Base-by-base conservation (phyloP, 2,888 invertebrate species). In the Xiphydria camelus region DNA sequence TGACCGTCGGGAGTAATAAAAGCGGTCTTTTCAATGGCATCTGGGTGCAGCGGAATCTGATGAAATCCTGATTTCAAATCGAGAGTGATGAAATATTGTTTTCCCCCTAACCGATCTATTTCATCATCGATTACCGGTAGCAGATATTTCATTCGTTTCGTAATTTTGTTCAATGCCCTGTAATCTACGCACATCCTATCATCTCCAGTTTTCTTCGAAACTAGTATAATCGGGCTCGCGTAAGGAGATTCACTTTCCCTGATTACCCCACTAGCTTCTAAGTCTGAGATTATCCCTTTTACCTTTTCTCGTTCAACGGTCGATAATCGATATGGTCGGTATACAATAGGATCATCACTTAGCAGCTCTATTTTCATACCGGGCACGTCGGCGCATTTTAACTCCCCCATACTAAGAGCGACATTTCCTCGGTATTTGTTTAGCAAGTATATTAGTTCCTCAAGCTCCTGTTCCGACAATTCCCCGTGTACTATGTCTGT, bases 91-190 rank as follows among this genome's bases (percentile, higher is more conserved):
- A 62, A 73, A 41, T 41, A 51, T 19, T 47, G 38, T 12, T 59
- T 52, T 0, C 63, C 65, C 4, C 56, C 46, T 10, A 73, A 32
- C 7, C 55, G 39, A 21, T 66, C 64, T 4, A 70, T 14, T 38
- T 70, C 48, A 14, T 76, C 73, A 22, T 71, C 65, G 3, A 76
- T 65, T 12, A 59, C 59, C 2, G 72, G 66, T 49, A 72, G 55
- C 0, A 69, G 70, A 41, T 65, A 68, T 6, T 57, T 42, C 34
- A 68, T 62, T 2, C 61, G 61, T 3, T 64, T 50, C 0, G 69
- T 73, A 0, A 54, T 47, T 3, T 45, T 34, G 47, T 74, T 73
- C 2, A 73, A 25, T n/a, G 18, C 9, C 2, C 67, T 44, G 19
- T 56, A 72, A 48, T 63, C 62, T 2, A 66, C 34, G 12, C 55